A percentile compares a stretch with the other conserved stretches of the same genome.
Conservation (phyloP, 2,797 vertebrate genomes). For the Pelobates cultripes region DNA sequence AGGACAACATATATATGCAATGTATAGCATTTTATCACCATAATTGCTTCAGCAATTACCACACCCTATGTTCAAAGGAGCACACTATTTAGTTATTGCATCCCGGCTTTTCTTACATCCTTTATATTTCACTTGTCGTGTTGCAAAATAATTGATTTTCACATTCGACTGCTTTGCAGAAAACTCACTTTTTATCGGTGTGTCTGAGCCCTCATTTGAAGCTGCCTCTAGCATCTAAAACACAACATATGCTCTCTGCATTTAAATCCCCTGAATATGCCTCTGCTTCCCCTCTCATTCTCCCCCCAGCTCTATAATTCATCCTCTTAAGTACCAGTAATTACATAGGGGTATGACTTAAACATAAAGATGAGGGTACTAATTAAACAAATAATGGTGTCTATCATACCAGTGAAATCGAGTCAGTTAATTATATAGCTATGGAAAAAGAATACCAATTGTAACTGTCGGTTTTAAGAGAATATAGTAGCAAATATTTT, state of each 20-base stretch:
- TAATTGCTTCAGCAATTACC: slow-evolving; percentile 13
- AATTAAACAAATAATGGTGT: slow-evolving; percentile 63
- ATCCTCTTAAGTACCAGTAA: slow-evolving; percentile 45
- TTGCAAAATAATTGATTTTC: slow-evolving; percentile 55
- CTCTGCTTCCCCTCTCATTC: neutral
- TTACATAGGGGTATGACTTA: slow-evolving; percentile 56
- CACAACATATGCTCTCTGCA: slow-evolving; percentile 23
- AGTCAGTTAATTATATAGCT: slow-evolving; percentile 48
- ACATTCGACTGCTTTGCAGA: slow-evolving; percentile 52
- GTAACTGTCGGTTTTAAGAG: neutral
- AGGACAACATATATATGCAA: neutral
- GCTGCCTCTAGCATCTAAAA: slow-evolving; percentile 31
- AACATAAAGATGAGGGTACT: slow-evolving; percentile 55
- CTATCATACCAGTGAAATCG: slow-evolving; percentile 35
- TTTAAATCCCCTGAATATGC: slow-evolving; percentile 34
- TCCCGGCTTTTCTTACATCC: slow-evolving; percentile 30
- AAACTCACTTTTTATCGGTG: slow-evolving; percentile 57
- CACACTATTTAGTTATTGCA: slow-evolving; percentile 38
- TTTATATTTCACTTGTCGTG: slow-evolving; percentile 49
- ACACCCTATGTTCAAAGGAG: slow-evolving; percentile 12
- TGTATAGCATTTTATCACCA: neutral
- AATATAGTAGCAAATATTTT: neutral
- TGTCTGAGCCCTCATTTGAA: slow-evolving; percentile 58
- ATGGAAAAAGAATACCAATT: slow-evolving; percentile 3
- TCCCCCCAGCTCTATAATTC: slow-evolving; percentile 35